A percentile compares a stretch with the other conserved stretches of the same genome.
Evolutionary conservation across 2,797 vertebrate species (phyloP).

Genomic region (Agapornis canus): DNA sequence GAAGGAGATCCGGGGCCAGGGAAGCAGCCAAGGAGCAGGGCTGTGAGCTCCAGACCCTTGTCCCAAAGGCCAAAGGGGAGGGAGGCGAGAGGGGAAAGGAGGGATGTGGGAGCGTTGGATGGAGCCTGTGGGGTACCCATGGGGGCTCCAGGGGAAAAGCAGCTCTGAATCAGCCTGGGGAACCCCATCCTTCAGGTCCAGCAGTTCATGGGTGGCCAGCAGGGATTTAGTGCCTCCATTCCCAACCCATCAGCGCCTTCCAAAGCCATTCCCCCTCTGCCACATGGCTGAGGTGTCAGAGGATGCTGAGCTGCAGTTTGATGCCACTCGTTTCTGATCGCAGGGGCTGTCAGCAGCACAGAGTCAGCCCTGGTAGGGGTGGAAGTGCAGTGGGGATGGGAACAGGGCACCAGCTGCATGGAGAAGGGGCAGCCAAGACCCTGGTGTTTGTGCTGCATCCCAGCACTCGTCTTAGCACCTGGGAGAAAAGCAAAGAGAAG

Average conservation of each 20-base stretch:
- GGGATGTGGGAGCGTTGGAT: not conserved
- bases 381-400: not conserved
- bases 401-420: accelerated
- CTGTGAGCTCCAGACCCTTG: not conserved
- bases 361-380: not conserved
- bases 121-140: not conserved
- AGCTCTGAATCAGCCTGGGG: not conserved
- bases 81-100: not conserved
- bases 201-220: not conserved
- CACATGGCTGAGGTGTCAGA: not conserved
- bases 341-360: accelerated
- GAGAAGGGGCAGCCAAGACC: not conserved
- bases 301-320: accelerated
- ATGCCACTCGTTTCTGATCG: accelerated
- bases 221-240: accelerated
- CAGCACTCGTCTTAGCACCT: not conserved
- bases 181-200: not conserved
- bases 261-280: not conserved
- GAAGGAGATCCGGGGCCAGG: not conserved
- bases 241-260: not conserved
- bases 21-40: not conserved
- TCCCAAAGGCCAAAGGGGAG: not conserved
- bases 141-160: not conserved
- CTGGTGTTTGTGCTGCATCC: not conserved
- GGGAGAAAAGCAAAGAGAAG: not conserved